Evolutionary conservation across 1,140 invertebrate genomes (phyloP).

Genomic region (Mamestra configurata): DNA sequence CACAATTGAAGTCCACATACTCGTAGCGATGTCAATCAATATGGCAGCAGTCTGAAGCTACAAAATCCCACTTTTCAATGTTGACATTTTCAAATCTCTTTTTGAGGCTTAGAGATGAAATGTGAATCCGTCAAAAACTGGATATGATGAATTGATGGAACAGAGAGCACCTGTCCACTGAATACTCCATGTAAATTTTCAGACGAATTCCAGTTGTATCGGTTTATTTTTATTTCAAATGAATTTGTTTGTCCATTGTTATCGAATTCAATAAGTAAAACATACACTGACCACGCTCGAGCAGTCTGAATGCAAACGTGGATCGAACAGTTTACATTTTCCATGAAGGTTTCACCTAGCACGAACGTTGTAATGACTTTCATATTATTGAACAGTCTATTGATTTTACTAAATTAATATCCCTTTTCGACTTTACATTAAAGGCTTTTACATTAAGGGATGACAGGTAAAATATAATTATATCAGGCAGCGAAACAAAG

Average conservation of each 20-base stretch:
- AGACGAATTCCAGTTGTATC: background rate
- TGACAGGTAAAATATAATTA: constrained; percentile 4
- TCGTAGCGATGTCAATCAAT: background rate
- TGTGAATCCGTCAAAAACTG: constrained; percentile 65
- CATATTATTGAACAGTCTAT: constrained; percentile 16
- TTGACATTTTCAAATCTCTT: constrained; percentile 63
- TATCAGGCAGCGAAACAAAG: constrained; percentile 6
- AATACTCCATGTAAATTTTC: constrained; percentile 60
- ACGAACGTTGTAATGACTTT: background rate
- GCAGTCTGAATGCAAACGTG: background rate
- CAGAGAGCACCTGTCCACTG: constrained; percentile 54
- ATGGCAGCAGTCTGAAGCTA: constrained; percentile 14
- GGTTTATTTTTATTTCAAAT: background rate
- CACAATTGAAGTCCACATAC: background rate
- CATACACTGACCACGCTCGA: background rate
- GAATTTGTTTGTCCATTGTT: background rate
- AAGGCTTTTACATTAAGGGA: background rate
- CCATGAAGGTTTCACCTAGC: constrained; percentile 2
- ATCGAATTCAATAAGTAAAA: background rate
- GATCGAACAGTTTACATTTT: background rate
- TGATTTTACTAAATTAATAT: constrained; percentile 2
- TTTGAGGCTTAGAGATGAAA: constrained; percentile 57
- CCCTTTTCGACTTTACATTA: background rate
- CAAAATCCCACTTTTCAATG: constrained; percentile 55
- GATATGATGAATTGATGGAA: constrained; percentile 70